These are phyloP conservation scores for Orchestia grillus DNA, from an alignment of 1,140 invertebrate genomes.

Conservation along the genomic window DNA sequence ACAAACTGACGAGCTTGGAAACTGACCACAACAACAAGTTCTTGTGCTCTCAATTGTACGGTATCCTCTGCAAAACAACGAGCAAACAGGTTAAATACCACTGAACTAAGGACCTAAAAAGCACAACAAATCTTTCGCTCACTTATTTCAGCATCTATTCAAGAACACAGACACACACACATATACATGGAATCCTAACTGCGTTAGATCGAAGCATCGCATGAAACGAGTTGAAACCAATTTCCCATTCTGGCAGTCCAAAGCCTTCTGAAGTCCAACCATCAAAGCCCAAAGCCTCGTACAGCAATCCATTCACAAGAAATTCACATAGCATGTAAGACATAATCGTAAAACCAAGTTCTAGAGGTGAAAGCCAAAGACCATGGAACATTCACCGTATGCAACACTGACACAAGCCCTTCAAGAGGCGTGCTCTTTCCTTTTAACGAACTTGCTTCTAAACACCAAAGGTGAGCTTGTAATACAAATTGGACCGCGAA, in stretches of 20 bases:
- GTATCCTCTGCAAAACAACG: no score
- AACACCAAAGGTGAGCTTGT: background rate
- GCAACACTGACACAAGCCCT: background rate
- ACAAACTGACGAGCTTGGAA: background rate
- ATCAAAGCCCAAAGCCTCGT: background rate
- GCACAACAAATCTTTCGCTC: no score
- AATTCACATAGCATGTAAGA: background rate
- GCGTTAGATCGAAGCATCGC: no score
- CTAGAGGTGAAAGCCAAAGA: no score
- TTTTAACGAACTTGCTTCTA: background rate
- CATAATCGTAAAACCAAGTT: background rate
- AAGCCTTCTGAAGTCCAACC: no score
- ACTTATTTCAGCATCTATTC: background rate
- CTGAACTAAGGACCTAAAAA: no score
- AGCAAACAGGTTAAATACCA: no score
- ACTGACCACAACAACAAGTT: background rate
- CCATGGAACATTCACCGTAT: background rate
- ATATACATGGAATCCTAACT: background rate
- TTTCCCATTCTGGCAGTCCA: background rate
- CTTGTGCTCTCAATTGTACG: no score
- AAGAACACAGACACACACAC: background rate
- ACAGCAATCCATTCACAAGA: background rate
- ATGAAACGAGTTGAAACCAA: background rate
- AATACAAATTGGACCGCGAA: background rate
- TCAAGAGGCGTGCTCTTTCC: background rate